phyloP scores from a whole-genome alignment of 2,113 vertebrate species.

The Ptilorrhoa leucosticta region DNA sequence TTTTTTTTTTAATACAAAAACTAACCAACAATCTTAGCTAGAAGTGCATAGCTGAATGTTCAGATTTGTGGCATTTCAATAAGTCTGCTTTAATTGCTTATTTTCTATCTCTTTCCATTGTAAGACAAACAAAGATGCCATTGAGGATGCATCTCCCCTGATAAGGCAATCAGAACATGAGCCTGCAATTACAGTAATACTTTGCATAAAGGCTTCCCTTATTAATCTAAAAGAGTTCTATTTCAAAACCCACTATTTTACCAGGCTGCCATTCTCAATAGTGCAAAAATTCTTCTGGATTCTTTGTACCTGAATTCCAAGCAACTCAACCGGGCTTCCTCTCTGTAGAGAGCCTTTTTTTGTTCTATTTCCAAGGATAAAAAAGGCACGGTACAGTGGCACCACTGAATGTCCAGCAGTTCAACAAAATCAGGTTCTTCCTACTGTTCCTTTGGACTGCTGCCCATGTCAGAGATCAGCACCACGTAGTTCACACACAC shows the following conservation, averaged over 20 bases:
- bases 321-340: not conserved
- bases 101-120: slow-evolving; percentile 20
- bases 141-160: slow-evolving; percentile 5
- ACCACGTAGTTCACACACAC: not conserved
- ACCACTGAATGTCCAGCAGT: not conserved
- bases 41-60: not conserved
- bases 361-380: not conserved
- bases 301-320: not conserved
- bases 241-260: not conserved
- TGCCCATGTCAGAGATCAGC: not conserved
- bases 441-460: not conserved
- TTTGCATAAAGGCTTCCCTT: not conserved
- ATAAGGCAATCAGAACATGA: slow-evolving; percentile 39
- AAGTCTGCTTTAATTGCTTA: slow-evolving; percentile 35
- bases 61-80: not conserved
- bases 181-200: slow-evolving; percentile 26
- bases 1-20: not conserved
- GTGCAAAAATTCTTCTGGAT: not conserved
- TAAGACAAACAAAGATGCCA: slow-evolving; percentile 21
- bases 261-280: not conserved
- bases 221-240: not conserved
- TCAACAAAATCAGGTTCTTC: not conserved
- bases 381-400: not conserved
- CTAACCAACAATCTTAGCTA: not conserved
- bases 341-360: not conserved